Conservation (phyloP, 37 sponge, comb jelly and placozoan genomes). For the Chondrosia reniformis region DNA sequence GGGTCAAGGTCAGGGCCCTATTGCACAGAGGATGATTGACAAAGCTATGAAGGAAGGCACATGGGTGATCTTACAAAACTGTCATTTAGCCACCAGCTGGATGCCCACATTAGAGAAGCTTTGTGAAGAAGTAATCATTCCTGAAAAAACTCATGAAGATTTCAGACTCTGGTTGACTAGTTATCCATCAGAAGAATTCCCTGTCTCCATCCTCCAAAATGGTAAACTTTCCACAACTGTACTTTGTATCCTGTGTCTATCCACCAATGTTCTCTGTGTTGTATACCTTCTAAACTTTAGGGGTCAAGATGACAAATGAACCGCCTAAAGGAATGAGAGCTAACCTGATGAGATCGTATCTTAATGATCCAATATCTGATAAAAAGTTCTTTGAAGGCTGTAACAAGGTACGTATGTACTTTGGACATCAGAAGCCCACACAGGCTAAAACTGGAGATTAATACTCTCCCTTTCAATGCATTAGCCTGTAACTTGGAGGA, state of each 20-base stretch:
- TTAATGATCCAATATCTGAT: constrained; percentile 97
- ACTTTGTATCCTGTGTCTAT: background rate
- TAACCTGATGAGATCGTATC: constrained; percentile 96
- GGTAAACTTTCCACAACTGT: constrained; percentile 46
- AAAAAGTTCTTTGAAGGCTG: constrained; percentile 87
- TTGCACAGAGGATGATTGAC: constrained; percentile 96
- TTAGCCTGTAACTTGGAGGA: constrained; percentile 70
- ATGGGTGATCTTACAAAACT: constrained; percentile 99
- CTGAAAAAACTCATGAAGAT: constrained; percentile 90
- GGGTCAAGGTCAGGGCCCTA: constrained; percentile 99
- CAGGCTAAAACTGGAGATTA: too few species aligned
- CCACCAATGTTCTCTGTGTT: background rate
- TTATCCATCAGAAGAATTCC: constrained; percentile 95
- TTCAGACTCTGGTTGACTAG: constrained; percentile 97
- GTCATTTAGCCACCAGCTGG: constrained; percentile 97
- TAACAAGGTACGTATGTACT: constrained; percentile 91
- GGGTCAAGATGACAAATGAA: constrained; percentile 98
- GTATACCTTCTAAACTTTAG: constrained; percentile 30
- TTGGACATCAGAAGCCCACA: too few species aligned
- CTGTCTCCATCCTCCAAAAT: constrained; percentile 97
- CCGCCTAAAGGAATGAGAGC: constrained; percentile 99
- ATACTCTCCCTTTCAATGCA: too few species aligned
- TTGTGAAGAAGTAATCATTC: constrained; percentile 91
- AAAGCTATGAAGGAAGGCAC: constrained; percentile 91
- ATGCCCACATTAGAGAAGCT: constrained; percentile 97